Conservation (phyloP, 2,113 vertebrate species). For the Scomber colias region DNA sequence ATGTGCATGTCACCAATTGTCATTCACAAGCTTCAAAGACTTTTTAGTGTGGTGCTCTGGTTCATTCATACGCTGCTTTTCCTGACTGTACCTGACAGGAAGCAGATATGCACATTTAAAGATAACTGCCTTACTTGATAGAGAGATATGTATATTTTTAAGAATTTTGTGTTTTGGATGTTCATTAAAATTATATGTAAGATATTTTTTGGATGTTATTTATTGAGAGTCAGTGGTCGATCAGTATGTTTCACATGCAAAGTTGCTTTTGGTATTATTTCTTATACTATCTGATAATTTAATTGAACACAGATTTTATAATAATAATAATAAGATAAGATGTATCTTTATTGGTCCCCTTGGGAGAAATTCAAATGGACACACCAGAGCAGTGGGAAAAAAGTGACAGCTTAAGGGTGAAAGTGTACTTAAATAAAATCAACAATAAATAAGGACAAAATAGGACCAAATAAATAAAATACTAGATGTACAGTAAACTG, state of each 20-base stretch:
- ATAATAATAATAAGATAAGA: no score
- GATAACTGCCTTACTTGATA: slow-evolving; percentile 64
- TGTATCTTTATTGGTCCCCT: no score
- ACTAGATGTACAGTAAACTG: no score
- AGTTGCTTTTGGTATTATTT: neutral
- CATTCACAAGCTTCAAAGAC: slow-evolving; percentile 3
- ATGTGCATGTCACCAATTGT: slow-evolving; percentile 25
- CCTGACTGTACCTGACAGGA: slow-evolving; percentile 34
- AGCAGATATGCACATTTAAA: slow-evolving; percentile 52
- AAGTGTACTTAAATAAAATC: no score
- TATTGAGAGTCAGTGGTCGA: slow-evolving; percentile 24
- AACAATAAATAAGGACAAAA: no score
- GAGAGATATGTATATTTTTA: slow-evolving; percentile 68
- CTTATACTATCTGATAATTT: no score
- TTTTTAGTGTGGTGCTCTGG: slow-evolving; percentile 11
- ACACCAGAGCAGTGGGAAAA: no score
- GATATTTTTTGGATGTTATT: slow-evolving; percentile 43
- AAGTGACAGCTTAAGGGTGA: no score
- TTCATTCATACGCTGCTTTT: slow-evolving; percentile 34
- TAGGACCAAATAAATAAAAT: no score
- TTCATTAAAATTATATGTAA: slow-evolving; percentile 70
- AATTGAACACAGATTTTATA: no score
- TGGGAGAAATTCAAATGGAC: no score
- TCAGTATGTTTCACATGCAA: neutral
- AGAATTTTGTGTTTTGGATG: slow-evolving; percentile 47